A percentile compares a stretch with the other conserved stretches of the same genome.
These are phyloP conservation scores for Neogobius melanostomus DNA, from an alignment of 2,113 vertebrate genomes.

Conservation along the genomic window DNA sequence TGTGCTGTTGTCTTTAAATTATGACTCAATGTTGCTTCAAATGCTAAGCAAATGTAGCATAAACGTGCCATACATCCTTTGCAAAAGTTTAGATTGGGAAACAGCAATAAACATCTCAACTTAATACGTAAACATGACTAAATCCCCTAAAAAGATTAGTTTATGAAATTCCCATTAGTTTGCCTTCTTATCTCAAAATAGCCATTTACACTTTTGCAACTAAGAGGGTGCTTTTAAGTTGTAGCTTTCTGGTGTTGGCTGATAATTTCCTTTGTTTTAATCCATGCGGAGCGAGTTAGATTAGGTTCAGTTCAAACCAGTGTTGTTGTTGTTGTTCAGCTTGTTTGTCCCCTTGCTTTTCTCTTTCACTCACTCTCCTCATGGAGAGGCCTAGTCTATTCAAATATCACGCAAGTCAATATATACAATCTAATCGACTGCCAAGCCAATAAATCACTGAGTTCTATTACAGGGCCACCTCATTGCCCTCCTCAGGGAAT, in stretches of 20 bases:
- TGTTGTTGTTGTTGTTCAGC: conserved; percentile 36
- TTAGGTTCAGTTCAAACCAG: conserved; percentile 28
- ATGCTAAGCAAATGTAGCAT: neutral
- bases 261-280: conserved; percentile 40
- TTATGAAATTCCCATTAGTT: conserved; percentile 4
- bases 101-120: neutral
- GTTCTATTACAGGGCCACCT: conserved; percentile 55
- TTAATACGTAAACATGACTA: conserved; percentile 1
- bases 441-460: conserved; percentile 55
- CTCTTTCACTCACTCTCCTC: neutral
- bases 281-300: conserved; percentile 31
- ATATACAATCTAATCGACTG: conserved; percentile 63
- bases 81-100: neutral
- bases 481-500: conserved; percentile 34
- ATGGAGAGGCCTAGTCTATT: conserved; percentile 23
- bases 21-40: no score
- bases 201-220: conserved; percentile 16
- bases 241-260: conserved; percentile 29
- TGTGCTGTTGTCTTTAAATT: neutral
- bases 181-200: conserved; percentile 27
- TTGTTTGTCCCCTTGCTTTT: neutral
- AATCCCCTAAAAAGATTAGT: neutral
- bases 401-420: conserved; percentile 66
- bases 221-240: conserved; percentile 14
- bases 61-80: no score